Percentiles rank a stretch among this genome's conserved stretches.
phyloP scores from a whole-genome alignment of 2,797 vertebrate species.

The Masticophis lateralis region DNA sequence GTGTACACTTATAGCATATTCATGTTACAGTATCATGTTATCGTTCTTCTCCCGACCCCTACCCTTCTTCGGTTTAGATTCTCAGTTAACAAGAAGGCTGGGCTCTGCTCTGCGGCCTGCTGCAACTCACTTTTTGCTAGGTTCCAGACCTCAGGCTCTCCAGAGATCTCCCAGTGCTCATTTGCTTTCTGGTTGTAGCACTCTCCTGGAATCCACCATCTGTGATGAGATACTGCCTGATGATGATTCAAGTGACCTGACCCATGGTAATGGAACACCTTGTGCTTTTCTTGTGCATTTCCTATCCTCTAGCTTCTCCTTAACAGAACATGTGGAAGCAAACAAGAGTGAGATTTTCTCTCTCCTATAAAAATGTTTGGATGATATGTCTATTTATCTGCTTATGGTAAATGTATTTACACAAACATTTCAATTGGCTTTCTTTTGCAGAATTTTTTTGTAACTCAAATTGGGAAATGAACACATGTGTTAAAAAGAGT shows the following conservation, averaged over 20 bases:
- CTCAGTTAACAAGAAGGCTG: slow-evolving; percentile 30
- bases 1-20: fast-evolving
- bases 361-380: slow-evolving; percentile 18
- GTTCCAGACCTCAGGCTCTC: slow-evolving; percentile 40
- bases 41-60: slow-evolving; percentile 25
- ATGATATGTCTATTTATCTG: not conserved
- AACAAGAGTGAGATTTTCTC: not conserved
- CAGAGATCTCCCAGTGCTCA: slow-evolving; percentile 37
- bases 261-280: slow-evolving; percentile 78
- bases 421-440: not conserved
- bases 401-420: not conserved
- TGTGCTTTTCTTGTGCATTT: slow-evolving; percentile 20
- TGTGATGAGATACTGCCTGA: slow-evolving; percentile 64
- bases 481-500: not conserved
- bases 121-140: slow-evolving; percentile 41
- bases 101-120: slow-evolving; percentile 50
- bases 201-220: slow-evolving; percentile 58
- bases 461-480: not conserved
- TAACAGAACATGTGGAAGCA: slow-evolving; percentile 14
- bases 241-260: slow-evolving; percentile 80
- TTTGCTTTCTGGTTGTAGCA: slow-evolving; percentile 39
- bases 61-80: slow-evolving; percentile 38
- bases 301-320: slow-evolving; percentile 20
- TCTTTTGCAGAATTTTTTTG: not conserved
- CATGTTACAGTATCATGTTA: not conserved